A percentile compares a stretch with the other conserved stretches of the same genome.
Evolutionary conservation across 2,113 vertebrate genomes (phyloP).

Genomic region (Hyperopisus bebe): DNA sequence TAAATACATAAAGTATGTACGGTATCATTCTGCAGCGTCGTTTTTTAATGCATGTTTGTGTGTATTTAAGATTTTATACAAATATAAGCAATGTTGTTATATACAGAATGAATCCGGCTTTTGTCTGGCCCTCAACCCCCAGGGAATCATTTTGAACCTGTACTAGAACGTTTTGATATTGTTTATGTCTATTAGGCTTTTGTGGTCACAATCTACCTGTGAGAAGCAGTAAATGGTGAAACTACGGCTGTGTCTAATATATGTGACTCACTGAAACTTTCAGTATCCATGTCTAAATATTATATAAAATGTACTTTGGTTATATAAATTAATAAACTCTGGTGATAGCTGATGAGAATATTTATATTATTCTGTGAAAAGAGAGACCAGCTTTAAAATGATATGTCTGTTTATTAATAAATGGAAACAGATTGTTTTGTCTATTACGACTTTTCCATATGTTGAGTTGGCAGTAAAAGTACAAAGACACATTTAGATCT

Average conservation of each 20-base stretch:
- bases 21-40: neutral
- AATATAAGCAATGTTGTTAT: neutral
- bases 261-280: neutral
- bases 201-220: neutral
- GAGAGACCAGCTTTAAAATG: neutral
- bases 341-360: neutral
- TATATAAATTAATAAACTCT: neutral
- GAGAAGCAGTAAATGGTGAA: neutral
- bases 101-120: neutral
- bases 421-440: neutral
- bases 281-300: neutral
- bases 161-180: neutral
- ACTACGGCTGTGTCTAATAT: neutral
- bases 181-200: neutral
- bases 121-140: neutral
- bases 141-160: neutral
- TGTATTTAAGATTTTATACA: slow-evolving; percentile 6
- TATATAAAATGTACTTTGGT: neutral
- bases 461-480: neutral
- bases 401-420: neutral
- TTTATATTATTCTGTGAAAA: neutral
- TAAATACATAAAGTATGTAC: neutral
- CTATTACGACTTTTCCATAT: neutral
- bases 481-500: neutral
- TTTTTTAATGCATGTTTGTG: neutral